Conservation (phyloP, 2,113 vertebrate genomes). For the Phyllostomus hastatus region DNA sequence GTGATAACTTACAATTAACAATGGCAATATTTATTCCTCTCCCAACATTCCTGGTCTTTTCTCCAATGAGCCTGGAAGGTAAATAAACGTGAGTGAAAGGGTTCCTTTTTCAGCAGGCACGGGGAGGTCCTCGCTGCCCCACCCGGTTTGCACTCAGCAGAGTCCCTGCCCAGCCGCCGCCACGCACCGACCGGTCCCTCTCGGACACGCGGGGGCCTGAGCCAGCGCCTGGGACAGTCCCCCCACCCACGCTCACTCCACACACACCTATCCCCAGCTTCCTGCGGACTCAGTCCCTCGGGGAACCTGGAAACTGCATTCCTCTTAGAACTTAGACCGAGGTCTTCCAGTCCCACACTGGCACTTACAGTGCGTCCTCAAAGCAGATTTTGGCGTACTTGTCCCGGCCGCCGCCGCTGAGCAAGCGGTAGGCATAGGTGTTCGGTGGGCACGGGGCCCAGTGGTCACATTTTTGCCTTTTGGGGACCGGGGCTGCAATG, state of each 20-base stretch:
- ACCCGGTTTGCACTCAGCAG: background rate
- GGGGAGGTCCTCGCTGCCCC: fast-evolving
- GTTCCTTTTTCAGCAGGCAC: background rate
- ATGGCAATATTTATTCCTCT: slow-evolving; percentile 83
- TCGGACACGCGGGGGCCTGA: fast-evolving
- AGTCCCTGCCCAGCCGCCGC: background rate
- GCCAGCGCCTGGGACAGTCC: background rate
- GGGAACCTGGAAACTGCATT: background rate
- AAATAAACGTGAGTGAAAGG: background rate
- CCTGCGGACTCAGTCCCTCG: background rate
- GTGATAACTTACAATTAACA: slow-evolving; percentile 80
- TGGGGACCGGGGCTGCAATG: slow-evolving; percentile 77
- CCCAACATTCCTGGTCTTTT: slow-evolving; percentile 52
- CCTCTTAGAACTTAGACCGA: background rate
- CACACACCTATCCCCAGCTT: background rate
- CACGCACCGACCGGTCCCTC: fast-evolving
- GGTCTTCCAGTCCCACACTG: fast-evolving
- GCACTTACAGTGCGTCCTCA: slow-evolving; percentile 84
- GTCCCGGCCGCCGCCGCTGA: slow-evolving; percentile 74
- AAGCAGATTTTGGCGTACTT: slow-evolving; percentile 81
- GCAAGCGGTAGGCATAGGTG: slow-evolving; percentile 76
- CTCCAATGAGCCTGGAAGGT: slow-evolving; percentile 78
- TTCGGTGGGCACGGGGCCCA: slow-evolving; percentile 73
- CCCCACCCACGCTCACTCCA: too few species aligned
- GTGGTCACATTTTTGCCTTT: slow-evolving; percentile 82